Conservation (phyloP, 92 coral and sea anemone genomes). For the Palythoa caribaeorum region DNA sequence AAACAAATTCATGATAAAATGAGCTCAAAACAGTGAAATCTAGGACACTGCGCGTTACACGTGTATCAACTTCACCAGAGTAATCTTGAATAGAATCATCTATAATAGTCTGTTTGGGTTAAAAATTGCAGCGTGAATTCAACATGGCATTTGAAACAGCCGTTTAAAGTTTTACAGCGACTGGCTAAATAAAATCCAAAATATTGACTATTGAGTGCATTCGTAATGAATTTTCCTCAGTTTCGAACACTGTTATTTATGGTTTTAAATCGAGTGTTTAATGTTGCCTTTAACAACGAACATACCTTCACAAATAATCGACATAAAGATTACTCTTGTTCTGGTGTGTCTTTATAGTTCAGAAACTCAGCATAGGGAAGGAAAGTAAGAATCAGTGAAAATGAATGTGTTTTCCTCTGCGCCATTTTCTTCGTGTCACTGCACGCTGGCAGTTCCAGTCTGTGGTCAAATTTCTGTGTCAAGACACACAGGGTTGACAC, state of each 20-base stretch:
- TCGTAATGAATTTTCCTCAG: background rate
- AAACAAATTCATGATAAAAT: too few relatives aligned
- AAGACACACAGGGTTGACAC: background rate
- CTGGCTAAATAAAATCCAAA: background rate
- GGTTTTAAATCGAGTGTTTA: background rate
- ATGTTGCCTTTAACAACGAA: too few relatives aligned
- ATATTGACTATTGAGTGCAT: background rate
- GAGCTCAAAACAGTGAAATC: too few relatives aligned
- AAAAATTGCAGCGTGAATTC: too few relatives aligned
- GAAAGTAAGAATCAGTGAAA: too few relatives aligned
- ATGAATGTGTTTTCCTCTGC: conserved; percentile 14
- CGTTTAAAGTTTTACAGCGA: background rate
- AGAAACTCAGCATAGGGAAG: too few relatives aligned
- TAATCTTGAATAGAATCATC: too few relatives aligned
- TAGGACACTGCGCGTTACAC: too few relatives aligned
- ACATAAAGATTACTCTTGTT: conserved; percentile 6
- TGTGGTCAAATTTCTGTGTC: background rate
- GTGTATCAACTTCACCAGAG: too few relatives aligned
- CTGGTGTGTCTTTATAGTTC: background rate
- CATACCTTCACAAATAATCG: background rate
- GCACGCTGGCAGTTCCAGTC: background rate
- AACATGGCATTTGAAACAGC: too few relatives aligned
- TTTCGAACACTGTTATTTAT: background rate
- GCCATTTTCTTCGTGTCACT: conserved; percentile 27
- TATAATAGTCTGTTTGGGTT: too few relatives aligned